Evolutionary conservation across 1,140 invertebrate genomes (phyloP).

Genomic region (Ips nitidus): DNA sequence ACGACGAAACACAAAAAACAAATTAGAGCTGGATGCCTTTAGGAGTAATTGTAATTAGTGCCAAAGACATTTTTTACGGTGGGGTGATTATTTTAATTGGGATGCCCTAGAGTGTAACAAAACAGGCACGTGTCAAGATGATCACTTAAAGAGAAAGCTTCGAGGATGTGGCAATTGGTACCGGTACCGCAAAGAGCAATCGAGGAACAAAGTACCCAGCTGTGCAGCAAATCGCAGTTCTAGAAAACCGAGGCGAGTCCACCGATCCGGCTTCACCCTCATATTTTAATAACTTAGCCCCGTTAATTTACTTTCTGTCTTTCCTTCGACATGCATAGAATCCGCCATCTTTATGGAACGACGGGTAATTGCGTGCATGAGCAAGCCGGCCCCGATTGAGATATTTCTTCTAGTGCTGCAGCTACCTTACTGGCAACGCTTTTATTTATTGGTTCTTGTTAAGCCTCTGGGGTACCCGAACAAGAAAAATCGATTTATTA

Average conservation of each 20-base stretch:
- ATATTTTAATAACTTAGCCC: constrained; percentile 26
- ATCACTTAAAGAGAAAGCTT: constrained; percentile 1
- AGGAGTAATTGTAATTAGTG: constrained; percentile 19
- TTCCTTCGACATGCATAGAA: constrained; percentile 27
- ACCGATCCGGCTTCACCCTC: constrained; percentile 14
- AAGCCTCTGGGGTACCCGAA: background rate
- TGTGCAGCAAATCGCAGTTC: constrained; percentile 23
- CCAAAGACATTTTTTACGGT: background rate
- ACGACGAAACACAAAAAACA: constrained; percentile 24
- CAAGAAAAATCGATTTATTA: background rate
- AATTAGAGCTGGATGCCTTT: constrained; percentile 16
- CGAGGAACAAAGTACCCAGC: constrained; percentile 15
- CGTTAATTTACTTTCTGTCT: constrained; percentile 24
- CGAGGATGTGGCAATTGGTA: background rate
- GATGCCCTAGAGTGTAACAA: background rate
- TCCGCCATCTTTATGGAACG: constrained; percentile 21
- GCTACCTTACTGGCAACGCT: constrained; percentile 16
- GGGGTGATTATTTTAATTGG: background rate
- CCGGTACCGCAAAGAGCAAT: background rate
- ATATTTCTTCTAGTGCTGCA: constrained; percentile 17
- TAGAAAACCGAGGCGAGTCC: constrained; percentile 12
- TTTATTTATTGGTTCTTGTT: constrained; percentile 6
- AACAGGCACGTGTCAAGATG: constrained; percentile 7
- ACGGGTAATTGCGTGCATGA: constrained; percentile 24
- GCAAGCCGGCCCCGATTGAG: constrained; percentile 12